Evolutionary conservation across 2,888 invertebrate species (phyloP), one percentile per base, ranked within the genome.

Genomic region (Drosophila kokeensis): DNA sequence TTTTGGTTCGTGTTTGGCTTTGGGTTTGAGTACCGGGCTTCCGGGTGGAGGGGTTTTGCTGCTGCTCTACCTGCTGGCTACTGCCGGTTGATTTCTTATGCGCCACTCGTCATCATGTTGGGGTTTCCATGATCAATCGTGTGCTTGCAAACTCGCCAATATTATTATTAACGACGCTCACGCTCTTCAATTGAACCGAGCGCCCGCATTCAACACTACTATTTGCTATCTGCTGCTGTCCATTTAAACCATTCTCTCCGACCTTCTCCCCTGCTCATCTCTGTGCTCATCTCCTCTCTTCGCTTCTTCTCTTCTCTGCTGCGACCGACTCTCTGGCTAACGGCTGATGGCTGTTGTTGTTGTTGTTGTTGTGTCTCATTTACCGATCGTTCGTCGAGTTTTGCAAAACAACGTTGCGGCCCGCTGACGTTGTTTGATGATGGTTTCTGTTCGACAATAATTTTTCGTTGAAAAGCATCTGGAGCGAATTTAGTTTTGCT

Each of bases 401-500:
- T 90, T 87, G 90, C 90, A 90, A 88, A 87, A 79, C 77, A 76
- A 50, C 76, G 68, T 63, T 76, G 62, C 58, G 45, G 53, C 27
- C 27, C 30, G 54, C 30, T 45, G 70, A 55, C 49, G 45, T 45
- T 45, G 69, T 57, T 70, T 52, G 21, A 32, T 52, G 21, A 32
- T 64, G 58, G 63, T 69, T 70, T 60, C 60, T 68, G 65, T 61
- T 71, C 49, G 64, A 61, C 64, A 69, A 50, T 27, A 72, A 71
- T 48, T 80, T 83, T 85, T 76, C 65, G 74, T 90, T 90, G 82
- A 90, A 87, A 87, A 90, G 82, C 80, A 82, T 80, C 82, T 73
- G 81, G 72, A 70, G 74, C 77, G 77, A 71, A 75, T 81, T 86
- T 86, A 72, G 76, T 54, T 62, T 68, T 53, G 87, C 69, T 88